Percentiles rank a stretch among this genome's conserved stretches.
phyloP scores from a whole-genome alignment of 2,888 invertebrate species.

The Tiliacea aurago region DNA sequence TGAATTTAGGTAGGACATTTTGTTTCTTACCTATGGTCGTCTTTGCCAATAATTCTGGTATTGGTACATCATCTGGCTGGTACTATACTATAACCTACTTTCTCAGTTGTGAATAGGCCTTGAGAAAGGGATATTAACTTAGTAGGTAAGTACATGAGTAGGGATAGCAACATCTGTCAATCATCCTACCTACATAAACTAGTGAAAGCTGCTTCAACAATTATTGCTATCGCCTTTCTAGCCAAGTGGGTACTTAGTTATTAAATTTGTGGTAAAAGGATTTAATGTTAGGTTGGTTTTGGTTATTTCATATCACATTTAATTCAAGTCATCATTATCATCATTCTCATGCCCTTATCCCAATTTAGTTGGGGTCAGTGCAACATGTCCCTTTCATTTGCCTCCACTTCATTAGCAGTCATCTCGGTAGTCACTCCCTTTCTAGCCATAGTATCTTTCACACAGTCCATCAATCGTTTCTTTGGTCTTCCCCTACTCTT shows the following conservation, averaged over 20 bases:
- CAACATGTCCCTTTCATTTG: too few species aligned
- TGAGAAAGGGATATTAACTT: not conserved
- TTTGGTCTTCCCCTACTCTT: too few species aligned
- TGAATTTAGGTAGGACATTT: constrained; percentile 65
- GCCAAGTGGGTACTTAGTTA: constrained; percentile 5
- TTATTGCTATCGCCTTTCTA: constrained; percentile 19
- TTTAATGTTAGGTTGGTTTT: constrained; percentile 3
- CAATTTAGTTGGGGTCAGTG: too few species aligned
- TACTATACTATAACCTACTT: not conserved
- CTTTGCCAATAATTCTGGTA: constrained; percentile 6
- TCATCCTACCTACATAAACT: constrained; percentile 17
- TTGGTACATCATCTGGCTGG: not conserved
- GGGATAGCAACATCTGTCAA: constrained; percentile 10
- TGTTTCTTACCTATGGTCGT: constrained; percentile 20
- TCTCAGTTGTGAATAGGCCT: not conserved
- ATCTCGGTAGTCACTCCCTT: too few species aligned
- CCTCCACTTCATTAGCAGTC: too few species aligned
- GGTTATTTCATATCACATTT: not conserved
- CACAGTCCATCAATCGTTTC: too few species aligned
- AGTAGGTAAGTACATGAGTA: not conserved
- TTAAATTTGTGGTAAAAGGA: constrained; percentile 12
- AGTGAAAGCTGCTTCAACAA: constrained; percentile 25
- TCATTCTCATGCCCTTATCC: too few species aligned
- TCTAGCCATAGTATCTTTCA: too few species aligned
- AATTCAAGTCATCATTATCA: not conserved